Evolutionary conservation across 2,113 vertebrate genomes (phyloP), one percentile per base, ranked within the genome.

Genomic region (Sorex fumeus): DNA sequence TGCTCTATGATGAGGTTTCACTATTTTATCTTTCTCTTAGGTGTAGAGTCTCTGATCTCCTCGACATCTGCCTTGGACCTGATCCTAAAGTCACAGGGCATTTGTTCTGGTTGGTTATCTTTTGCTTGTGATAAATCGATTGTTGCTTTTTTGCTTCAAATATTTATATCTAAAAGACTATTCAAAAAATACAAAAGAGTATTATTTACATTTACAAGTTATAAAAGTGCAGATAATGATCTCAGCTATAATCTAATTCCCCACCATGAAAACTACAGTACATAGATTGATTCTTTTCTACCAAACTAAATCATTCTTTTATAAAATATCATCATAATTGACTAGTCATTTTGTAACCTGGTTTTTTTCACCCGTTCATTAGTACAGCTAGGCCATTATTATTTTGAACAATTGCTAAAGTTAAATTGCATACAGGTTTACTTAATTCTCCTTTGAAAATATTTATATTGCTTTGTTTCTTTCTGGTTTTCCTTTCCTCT

Each of bases 261-360:
- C 18, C 36, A 87, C 9, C 34, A 62, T 45, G 12, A 67, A 77
- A 81, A 25, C 27, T 19, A 69, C 13, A 62, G 53, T 47, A 82
- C 69, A 84, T 25, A 45, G 28, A 13, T 36, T 78, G 32, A 85
- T 9, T 69, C 90, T 94, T 62, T 82, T 88, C 72, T 86, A 43
- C 25, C 84, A 85, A 92, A 45, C 47, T 53, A 75, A 89, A 85
- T 60, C 9, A 81, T 82, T 91, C 19, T 71, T 83, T 77, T 57
- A 50, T 12, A 90, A 81, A 94, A 87, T 4, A 85, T 70, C 28
- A 11, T 92, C 67, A 81, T 45, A 84, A 66, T 82, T 45, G 50
- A 72, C 28, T 62, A 72, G 53, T 36, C 60, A 28, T 80, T 90
- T 94, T 92, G 7, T 69, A 88, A 78, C 15, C 45, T 82, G n/a